These are phyloP conservation scores for Serripes groenlandicus DNA, from an alignment of 2,888 invertebrate species.

Conservation along the genomic window DNA sequence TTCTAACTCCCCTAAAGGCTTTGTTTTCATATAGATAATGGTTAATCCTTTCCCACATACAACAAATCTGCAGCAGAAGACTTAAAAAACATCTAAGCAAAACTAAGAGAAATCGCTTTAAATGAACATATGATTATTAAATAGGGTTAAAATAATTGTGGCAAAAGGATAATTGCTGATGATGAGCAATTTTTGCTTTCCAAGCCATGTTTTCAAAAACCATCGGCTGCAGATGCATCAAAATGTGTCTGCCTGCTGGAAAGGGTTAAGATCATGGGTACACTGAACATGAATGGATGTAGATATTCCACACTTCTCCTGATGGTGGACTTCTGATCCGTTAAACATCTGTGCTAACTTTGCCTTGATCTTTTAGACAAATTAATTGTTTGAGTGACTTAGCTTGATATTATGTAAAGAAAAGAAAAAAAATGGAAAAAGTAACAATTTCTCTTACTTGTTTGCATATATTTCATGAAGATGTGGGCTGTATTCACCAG, in stretches of 20 bases:
- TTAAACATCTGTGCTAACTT: not conserved
- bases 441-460: too few species aligned
- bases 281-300: conserved; percentile 68
- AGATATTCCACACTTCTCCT: conserved; percentile 50
- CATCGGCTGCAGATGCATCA: not conserved
- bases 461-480: too few species aligned
- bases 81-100: too few species aligned
- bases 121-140: not conserved
- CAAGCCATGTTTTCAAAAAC: not conserved
- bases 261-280: conserved; percentile 48
- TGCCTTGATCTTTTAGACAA: too few species aligned
- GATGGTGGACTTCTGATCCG: not conserved
- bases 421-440: too few species aligned
- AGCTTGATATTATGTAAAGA: too few species aligned
- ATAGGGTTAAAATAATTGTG: not conserved
- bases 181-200: not conserved
- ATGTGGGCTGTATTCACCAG: too few species aligned
- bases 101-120: too few species aligned
- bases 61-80: not conserved
- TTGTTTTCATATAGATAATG: conserved; percentile 21
- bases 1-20: not conserved
- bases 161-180: not conserved
- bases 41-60: not conserved
- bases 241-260: not conserved
- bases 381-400: too few species aligned